These are phyloP conservation scores for Eurytoma californica DNA, from an alignment of 2,888 invertebrate species.

Conservation along the genomic window DNA sequence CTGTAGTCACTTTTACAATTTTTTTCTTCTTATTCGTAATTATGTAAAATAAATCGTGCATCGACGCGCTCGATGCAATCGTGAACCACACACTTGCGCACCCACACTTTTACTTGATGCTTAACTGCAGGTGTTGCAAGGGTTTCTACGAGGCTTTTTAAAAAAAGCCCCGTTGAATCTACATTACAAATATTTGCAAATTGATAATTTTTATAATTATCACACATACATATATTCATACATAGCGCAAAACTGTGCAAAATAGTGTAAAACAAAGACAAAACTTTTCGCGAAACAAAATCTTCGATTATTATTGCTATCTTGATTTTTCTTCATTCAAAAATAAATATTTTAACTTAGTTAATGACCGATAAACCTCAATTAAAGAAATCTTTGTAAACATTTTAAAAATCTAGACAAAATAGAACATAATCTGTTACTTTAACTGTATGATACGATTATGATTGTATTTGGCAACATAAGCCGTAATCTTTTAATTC, in stretches of 20 bases:
- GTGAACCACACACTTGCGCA: conserved; percentile 42
- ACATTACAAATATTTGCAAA: conserved; percentile 54
- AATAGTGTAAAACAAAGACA: conserved; percentile 30
- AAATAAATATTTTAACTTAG: conserved; percentile 41
- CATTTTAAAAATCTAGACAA: conserved; percentile 26
- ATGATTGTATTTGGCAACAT: conserved; percentile 28
- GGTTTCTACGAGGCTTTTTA: conserved; percentile 1
- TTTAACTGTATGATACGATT: conserved; percentile 33
- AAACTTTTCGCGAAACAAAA: conserved; percentile 44
- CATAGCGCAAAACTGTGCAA: conserved; percentile 30
- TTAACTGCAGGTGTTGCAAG: conserved; percentile 11
- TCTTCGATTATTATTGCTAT: conserved; percentile 30
- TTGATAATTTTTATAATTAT: conserved; percentile 42
- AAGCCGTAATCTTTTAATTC: conserved; percentile 8
- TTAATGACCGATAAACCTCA: conserved; percentile 36
- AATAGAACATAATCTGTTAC: conserved; percentile 35
- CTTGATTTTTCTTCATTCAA: conserved; percentile 21
- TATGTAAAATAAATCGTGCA: conserved; percentile 52
- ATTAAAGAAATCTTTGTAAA: conserved; percentile 23
- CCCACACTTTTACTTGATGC: conserved; percentile 26
- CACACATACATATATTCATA: conserved; percentile 42
- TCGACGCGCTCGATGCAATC: conserved; percentile 28
- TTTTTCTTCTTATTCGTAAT: conserved; percentile 48
- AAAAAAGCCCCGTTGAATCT: conserved; percentile 20
- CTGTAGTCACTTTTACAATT: conserved; percentile 49